Evolutionary conservation across 1,140 invertebrate genomes (phyloP).

Genomic region (Eupeodes corollae): DNA sequence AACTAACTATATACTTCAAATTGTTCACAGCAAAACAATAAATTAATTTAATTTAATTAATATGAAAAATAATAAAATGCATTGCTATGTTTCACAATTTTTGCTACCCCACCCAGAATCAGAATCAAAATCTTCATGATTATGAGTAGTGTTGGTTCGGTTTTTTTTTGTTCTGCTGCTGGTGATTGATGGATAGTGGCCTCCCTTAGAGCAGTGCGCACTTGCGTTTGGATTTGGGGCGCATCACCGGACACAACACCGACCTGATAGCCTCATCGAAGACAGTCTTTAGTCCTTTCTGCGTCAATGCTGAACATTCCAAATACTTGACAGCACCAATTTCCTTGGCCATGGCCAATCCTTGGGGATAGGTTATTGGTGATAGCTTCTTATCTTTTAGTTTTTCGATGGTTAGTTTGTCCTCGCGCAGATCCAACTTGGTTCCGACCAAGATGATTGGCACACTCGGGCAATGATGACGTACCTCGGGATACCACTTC

Average conservation of each 20-base stretch:
- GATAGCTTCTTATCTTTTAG: slow-evolving; percentile 93
- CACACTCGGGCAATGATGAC: slow-evolving; percentile 80
- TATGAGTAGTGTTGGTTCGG: neutral
- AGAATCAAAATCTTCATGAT: neutral
- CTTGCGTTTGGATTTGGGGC: slow-evolving; percentile 59
- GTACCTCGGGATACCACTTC: slow-evolving; percentile 89
- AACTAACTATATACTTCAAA: no score
- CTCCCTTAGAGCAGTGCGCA: slow-evolving; percentile 62
- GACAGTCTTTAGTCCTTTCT: slow-evolving; percentile 98
- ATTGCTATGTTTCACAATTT: slow-evolving; percentile 19
- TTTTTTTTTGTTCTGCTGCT: neutral
- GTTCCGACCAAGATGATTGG: slow-evolving; percentile 83
- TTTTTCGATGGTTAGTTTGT: slow-evolving; percentile 95
- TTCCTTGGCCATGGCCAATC: slow-evolving; percentile 96
- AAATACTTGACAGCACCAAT: slow-evolving; percentile 95
- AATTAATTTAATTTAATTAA: slow-evolving; percentile 1
- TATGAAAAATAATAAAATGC: slow-evolving; percentile 16
- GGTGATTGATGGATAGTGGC: neutral
- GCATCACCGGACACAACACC: slow-evolving; percentile 82
- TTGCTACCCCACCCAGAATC: slow-evolving; percentile 10
- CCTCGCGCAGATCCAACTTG: slow-evolving; percentile 90
- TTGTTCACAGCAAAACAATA: slow-evolving; percentile 9
- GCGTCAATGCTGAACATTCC: slow-evolving; percentile 92
- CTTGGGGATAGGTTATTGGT: slow-evolving; percentile 94
- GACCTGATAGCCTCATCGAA: slow-evolving; percentile 99